Evolutionary conservation across 2,797 vertebrate genomes (phyloP).

Genomic region (Atherinosoma microstoma): DNA sequence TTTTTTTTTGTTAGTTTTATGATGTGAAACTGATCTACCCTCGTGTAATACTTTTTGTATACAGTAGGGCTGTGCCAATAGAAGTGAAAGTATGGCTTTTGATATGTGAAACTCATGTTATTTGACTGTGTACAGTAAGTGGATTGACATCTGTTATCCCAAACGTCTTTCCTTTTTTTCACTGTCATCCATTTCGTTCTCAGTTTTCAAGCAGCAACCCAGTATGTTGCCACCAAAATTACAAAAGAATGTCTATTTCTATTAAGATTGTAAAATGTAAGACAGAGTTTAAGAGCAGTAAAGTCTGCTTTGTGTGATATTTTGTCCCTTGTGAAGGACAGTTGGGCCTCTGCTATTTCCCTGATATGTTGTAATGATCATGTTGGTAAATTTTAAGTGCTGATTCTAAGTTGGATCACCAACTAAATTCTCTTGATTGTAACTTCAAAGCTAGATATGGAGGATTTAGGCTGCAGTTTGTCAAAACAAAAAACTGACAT

Average conservation of each 20-base stretch:
- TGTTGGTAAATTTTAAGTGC: slow-evolving; percentile 46
- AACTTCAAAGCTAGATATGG: slow-evolving; percentile 63
- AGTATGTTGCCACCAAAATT: slow-evolving; percentile 52
- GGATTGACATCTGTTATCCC: slow-evolving; percentile 62
- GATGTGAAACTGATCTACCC: slow-evolving; percentile 86
- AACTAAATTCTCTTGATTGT: slow-evolving; percentile 74
- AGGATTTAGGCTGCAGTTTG: slow-evolving; percentile 74
- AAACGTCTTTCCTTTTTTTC: slow-evolving; percentile 10
- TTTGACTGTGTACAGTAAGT: slow-evolving; percentile 76
- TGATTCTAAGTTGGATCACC: slow-evolving; percentile 59
- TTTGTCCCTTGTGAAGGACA: slow-evolving; percentile 65
- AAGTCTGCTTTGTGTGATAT: slow-evolving; percentile 56
- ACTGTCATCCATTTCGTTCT: slow-evolving; percentile 48
- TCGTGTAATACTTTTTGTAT: slow-evolving; percentile 85
- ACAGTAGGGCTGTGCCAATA: slow-evolving; percentile 88
- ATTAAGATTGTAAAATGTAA: slow-evolving; percentile 68
- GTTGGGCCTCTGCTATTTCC: slow-evolving; percentile 24
- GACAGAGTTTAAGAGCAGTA: slow-evolving; percentile 52
- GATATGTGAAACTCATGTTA: slow-evolving; percentile 78
- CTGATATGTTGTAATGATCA: slow-evolving; percentile 39
- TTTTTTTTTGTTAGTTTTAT: slow-evolving; percentile 73
- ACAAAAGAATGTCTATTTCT: slow-evolving; percentile 73
- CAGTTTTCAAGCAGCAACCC: slow-evolving; percentile 59
- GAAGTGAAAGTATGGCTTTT: slow-evolving; percentile 83
- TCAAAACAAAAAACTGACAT: slow-evolving; percentile 78